Evolutionary conservation across 2,888 invertebrate species (phyloP).

Genomic region (Craniophora ligustri): DNA sequence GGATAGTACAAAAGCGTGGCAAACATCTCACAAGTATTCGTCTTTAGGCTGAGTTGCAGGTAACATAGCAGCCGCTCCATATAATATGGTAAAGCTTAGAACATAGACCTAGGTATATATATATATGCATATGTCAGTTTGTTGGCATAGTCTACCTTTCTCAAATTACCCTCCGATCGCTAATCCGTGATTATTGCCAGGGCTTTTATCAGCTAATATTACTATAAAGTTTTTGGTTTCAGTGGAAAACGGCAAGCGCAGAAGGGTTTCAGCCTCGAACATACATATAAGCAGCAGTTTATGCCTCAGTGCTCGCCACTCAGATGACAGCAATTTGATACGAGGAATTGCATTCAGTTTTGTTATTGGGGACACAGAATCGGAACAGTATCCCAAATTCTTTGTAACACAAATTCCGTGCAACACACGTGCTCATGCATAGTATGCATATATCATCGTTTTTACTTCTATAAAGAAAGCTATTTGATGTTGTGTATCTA

Average conservation of each 20-base stretch:
- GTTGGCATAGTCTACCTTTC: not conserved
- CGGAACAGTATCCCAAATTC: slow-evolving; percentile 15
- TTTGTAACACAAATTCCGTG: slow-evolving; percentile 18
- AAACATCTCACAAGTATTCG: slow-evolving; percentile 5
- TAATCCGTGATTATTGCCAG: not conserved
- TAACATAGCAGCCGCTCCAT: not conserved
- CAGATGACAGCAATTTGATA: slow-evolving; percentile 4
- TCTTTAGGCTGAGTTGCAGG: not conserved
- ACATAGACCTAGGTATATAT: not conserved
- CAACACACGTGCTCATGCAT: slow-evolving; percentile 34
- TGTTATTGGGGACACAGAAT: slow-evolving; percentile 18
- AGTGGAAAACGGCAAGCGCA: slow-evolving; percentile 28
- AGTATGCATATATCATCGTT: slow-evolving; percentile 10
- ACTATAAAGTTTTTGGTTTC: not conserved
- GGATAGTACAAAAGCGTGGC: slow-evolving; percentile 28
- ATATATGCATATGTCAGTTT: not conserved
- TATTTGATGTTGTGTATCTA: slow-evolving; percentile 12
- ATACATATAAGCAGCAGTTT: slow-evolving; percentile 26
- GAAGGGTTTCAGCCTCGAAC: not conserved
- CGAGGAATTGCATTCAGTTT: slow-evolving; percentile 22
- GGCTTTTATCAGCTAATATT: not conserved
- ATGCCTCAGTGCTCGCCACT: slow-evolving; percentile 14
- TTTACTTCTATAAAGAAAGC: not conserved
- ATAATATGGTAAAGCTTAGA: not conserved
- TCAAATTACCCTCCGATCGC: not conserved